A percentile compares a stretch with the other conserved stretches of the same genome.
Conservation (phyloP, 2,113 vertebrate genomes). For the Semicossyphus pulcher region DNA sequence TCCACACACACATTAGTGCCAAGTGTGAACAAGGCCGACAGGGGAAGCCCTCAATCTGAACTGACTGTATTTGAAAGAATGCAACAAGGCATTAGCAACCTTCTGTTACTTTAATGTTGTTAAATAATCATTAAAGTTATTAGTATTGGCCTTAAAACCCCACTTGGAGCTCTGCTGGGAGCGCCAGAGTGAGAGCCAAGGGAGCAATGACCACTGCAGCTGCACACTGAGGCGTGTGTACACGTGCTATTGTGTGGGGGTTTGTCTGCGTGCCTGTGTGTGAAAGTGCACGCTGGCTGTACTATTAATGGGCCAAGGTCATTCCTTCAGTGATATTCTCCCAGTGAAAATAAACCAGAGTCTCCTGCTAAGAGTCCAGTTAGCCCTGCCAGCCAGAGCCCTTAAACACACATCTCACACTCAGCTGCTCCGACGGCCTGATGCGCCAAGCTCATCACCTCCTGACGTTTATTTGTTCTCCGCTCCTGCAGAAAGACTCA, state of each 20-base stretch:
- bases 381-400: constrained; percentile 39
- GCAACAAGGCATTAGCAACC: constrained; percentile 4
- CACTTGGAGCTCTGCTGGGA: constrained; percentile 22
- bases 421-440: constrained; percentile 30
- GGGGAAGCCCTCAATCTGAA: constrained; percentile 25
- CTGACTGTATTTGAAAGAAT: background rate
- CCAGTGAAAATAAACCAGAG: constrained; percentile 69
- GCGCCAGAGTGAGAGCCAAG: constrained; percentile 11
- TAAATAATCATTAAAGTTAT: constrained; percentile 8
- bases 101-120: constrained; percentile 1
- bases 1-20: constrained; percentile 17
- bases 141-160: constrained; percentile 30
- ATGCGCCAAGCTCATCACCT: constrained; percentile 52
- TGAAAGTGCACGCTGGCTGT: constrained; percentile 14
- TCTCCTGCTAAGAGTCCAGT: constrained; percentile 43
- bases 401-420: constrained; percentile 52
- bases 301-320: constrained; percentile 70
- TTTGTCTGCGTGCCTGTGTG: constrained; percentile 1
- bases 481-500: constrained; percentile 15
- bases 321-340: constrained; percentile 54
- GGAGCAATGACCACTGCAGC: constrained; percentile 32
- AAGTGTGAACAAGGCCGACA: constrained; percentile 15
- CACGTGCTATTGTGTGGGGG: background rate
- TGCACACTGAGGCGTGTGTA: constrained; percentile 37
- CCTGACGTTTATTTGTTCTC: constrained; percentile 45